Conservation (phyloP, 2,113 vertebrate genomes). For the Apteryx owenii region DNA sequence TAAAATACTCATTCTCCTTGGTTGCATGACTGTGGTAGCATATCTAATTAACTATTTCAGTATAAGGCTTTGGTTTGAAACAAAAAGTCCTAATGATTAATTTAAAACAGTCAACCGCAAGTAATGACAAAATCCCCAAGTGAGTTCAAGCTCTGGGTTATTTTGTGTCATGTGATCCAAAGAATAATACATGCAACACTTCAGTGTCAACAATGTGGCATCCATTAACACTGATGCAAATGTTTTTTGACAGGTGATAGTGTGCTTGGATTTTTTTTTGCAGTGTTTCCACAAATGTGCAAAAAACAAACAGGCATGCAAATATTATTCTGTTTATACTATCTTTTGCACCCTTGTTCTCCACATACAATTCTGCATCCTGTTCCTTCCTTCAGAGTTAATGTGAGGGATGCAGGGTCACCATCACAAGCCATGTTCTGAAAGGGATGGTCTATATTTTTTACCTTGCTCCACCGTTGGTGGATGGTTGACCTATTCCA, state of each 20-base stretch:
- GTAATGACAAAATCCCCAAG: not conserved
- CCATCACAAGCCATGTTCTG: not conserved
- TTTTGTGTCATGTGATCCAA: not conserved
- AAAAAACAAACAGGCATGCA: not conserved
- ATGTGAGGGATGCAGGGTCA: not conserved
- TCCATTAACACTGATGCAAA: constrained; percentile 50
- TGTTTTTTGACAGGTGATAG: constrained; percentile 38
- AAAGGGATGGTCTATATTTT: not conserved
- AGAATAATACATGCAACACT: not conserved
- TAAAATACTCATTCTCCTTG: not conserved
- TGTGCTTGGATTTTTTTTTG: not conserved
- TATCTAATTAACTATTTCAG: not conserved
- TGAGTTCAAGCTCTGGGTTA: constrained; percentile 2
- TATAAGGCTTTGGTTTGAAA: not conserved
- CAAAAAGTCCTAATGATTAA: not conserved
- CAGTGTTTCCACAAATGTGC: not conserved
- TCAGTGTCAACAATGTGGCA: not conserved
- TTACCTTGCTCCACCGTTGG: not conserved
- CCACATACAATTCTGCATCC: not conserved
- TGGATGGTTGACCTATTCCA: not conserved
- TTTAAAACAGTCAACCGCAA: not conserved
- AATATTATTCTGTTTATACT: not conserved
- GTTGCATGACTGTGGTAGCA: not conserved
- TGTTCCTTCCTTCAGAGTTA: not conserved
- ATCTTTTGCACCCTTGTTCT: not conserved